These are phyloP conservation scores for Ichneumoninae sp. DNA, from an alignment of 2,888 invertebrate genomes.

Conservation along the genomic window DNA sequence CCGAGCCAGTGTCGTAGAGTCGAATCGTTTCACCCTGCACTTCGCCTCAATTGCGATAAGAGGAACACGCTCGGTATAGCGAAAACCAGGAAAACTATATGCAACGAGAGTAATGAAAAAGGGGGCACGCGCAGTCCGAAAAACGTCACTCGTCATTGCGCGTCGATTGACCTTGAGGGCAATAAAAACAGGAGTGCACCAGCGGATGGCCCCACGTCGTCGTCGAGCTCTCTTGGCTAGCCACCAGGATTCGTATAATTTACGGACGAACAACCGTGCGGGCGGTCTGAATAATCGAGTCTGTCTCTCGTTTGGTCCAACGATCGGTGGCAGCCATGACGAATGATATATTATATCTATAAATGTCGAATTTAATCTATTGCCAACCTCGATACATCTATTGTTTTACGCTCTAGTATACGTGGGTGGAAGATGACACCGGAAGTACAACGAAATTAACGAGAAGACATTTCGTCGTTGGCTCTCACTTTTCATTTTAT, in stretches of 20 bases:
- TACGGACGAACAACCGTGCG: constrained; percentile 32
- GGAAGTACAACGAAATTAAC: constrained; percentile 5
- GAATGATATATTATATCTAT: constrained; percentile 25
- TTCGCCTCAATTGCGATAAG: not conserved
- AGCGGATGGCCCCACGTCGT: constrained; percentile 29
- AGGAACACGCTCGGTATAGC: not conserved
- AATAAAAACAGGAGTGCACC: constrained; percentile 68
- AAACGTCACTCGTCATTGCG: constrained; percentile 61
- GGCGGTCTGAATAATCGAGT: not conserved
- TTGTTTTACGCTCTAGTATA: not conserved
- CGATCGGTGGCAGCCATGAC: constrained; percentile 23
- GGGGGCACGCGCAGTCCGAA: constrained; percentile 47
- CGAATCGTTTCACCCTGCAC: not conserved
- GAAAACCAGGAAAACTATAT: not conserved
- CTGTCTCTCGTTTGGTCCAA: constrained; percentile 5
- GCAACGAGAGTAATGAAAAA: constrained; percentile 13
- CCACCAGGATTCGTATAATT: constrained; percentile 68
- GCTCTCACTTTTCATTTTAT: not conserved
- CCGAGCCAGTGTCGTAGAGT: constrained; percentile 29
- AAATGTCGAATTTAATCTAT: constrained; percentile 20
- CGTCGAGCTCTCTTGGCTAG: constrained; percentile 59
- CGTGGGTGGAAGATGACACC: not conserved
- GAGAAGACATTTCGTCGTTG: not conserved
- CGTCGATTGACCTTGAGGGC: constrained; percentile 69
- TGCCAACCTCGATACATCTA: constrained; percentile 25